Conservation (phyloP, 2,888 invertebrate genomes). For the Sussaba pulchella region DNA sequence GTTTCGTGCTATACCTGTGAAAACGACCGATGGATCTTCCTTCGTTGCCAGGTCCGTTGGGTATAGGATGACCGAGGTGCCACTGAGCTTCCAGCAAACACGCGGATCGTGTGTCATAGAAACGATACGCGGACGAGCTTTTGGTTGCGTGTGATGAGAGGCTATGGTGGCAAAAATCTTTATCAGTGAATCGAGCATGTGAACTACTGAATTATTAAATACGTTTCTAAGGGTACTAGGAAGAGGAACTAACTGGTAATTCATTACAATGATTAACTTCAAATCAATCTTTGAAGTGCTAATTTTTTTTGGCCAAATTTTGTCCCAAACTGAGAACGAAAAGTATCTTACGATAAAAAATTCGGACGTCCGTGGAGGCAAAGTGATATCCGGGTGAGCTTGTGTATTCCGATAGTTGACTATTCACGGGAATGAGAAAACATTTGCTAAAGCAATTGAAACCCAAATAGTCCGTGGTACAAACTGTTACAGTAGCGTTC, state of each 20-base stretch:
- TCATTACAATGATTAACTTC: no score
- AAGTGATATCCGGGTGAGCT: no score
- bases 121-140: constrained; percentile 43
- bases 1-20: constrained; percentile 44
- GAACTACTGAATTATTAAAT: no score
- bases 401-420: constrained; percentile 25
- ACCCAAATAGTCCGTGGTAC: constrained; percentile 51
- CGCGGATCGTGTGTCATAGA: constrained; percentile 40
- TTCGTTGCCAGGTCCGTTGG: constrained; percentile 55
- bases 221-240: no score
- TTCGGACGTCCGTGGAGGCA: no score
- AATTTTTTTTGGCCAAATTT: no score
- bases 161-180: no score
- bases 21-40: constrained; percentile 64
- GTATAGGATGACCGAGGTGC: constrained; percentile 55
- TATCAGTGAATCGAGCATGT: no score
- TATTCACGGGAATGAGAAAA: constrained; percentile 18
- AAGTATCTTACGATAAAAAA: no score
- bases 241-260: no score
- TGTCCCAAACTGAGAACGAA: no score
- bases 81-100: constrained; percentile 55
- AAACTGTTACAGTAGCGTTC: constrained; percentile 17
- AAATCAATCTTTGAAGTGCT: no score
- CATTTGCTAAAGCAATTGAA: constrained; percentile 55
- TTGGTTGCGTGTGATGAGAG: background rate